Evolutionary conservation across 2,113 vertebrate genomes (phyloP).

Genomic region (Paratilapia polleni): DNA sequence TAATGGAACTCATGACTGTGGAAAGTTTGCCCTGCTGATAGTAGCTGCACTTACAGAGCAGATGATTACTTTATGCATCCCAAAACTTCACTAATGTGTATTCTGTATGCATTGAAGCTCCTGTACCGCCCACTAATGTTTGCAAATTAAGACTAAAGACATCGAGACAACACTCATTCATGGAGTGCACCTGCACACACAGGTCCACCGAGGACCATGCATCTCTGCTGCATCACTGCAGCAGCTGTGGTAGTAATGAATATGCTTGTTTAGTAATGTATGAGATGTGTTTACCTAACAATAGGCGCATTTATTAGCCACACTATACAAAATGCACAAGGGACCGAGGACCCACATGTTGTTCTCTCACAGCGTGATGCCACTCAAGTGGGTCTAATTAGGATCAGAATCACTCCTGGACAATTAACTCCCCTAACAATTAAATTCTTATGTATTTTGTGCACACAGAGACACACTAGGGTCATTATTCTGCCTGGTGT

Average conservation of each 20-base stretch:
- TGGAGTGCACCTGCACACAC: conserved; percentile 28
- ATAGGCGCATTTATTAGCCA: conserved; percentile 10
- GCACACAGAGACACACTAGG: not conserved
- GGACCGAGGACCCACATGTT: conserved; percentile 17
- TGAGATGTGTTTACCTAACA: conserved; percentile 33
- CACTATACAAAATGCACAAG: conserved; percentile 4
- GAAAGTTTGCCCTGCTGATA: conserved; percentile 3
- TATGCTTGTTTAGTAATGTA: conserved; percentile 36
- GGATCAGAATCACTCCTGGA: conserved; percentile 29
- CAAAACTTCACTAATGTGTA: conserved; percentile 8
- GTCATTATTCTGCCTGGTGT: not conserved
- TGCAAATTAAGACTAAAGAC: conserved; percentile 41
- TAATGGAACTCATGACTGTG: not conserved
- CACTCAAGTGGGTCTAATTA: conserved; percentile 46
- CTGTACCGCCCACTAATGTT: conserved; percentile 25
- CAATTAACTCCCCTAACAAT: conserved; percentile 24
- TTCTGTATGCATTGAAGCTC: conserved; percentile 52
- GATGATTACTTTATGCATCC: not conserved
- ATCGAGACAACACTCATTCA: conserved; percentile 15
- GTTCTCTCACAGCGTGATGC: conserved; percentile 15
- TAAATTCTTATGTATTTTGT: conserved; percentile 1
- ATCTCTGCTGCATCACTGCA: conserved; percentile 1
- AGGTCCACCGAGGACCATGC: not conserved
- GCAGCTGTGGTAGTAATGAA: conserved; percentile 56
- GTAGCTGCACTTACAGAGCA: not conserved